Conservation (phyloP, 2,113 vertebrate species). For the Climacteris rufus region DNA sequence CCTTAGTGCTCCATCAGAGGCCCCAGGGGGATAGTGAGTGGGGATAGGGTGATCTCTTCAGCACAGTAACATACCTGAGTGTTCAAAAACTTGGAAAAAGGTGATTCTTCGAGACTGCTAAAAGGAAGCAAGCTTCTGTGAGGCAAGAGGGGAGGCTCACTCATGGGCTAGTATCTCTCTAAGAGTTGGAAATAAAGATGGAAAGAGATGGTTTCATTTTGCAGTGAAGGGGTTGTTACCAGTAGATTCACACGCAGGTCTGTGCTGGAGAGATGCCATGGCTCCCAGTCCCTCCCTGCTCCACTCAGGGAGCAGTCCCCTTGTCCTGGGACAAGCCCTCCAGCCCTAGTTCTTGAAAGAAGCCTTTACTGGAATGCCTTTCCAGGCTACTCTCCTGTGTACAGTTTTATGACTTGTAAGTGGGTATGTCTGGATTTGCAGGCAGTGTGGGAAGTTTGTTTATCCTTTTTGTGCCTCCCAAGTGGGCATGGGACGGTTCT, state of each 20-base stretch:
- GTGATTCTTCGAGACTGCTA: neutral
- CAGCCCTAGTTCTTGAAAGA: neutral
- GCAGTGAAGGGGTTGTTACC: neutral
- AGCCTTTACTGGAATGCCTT: neutral
- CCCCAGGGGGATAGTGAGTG: neutral
- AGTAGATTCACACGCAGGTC: rapidly evolving
- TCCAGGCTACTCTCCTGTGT: neutral
- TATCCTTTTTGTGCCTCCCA: neutral
- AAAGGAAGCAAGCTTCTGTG: neutral
- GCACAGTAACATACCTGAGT: neutral
- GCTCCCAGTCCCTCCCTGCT: neutral
- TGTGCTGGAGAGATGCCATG: neutral
- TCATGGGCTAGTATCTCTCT: neutral
- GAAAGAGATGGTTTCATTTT: neutral
- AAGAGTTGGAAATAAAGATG: neutral
- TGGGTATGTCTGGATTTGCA: neutral
- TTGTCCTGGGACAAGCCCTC: neutral
- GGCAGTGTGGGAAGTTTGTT: neutral
- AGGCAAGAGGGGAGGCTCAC: neutral
- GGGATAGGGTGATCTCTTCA: neutral
- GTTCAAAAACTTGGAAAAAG: neutral
- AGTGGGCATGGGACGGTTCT: neutral
- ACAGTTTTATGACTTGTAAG: neutral
- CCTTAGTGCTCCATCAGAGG: neutral
- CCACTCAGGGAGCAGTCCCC: neutral